Evolutionary conservation across 1,140 invertebrate genomes (phyloP).

Genomic region (Capitella teleta): DNA sequence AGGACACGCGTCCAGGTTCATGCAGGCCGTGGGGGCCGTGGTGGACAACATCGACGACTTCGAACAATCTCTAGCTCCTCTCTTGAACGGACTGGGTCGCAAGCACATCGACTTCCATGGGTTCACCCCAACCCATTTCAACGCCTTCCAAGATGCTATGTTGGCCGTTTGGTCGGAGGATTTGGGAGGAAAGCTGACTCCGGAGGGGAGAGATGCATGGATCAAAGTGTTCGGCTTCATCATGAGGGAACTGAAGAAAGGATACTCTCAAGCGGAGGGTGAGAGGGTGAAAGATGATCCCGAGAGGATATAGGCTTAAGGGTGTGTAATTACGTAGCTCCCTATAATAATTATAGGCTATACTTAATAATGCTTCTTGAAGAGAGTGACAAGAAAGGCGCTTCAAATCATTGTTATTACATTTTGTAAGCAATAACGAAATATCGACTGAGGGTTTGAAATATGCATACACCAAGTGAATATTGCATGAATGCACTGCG

Average conservation of each 20-base stretch:
- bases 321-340: too few relatives aligned
- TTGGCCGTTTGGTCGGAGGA: neutral
- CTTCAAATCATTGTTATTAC: too few relatives aligned
- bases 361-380: too few relatives aligned
- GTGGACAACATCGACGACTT: constrained; percentile 23
- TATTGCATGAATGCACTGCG: too few relatives aligned
- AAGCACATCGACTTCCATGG: constrained; percentile 20
- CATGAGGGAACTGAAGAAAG: neutral
- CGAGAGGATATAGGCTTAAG: too few relatives aligned
- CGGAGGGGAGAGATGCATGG: neutral
- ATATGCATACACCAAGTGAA: too few relatives aligned
- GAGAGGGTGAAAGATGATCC: too few relatives aligned
- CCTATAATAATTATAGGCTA: too few relatives aligned
- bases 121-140: constrained; percentile 17
- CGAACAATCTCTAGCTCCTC: constrained; percentile 13
- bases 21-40: constrained; percentile 20
- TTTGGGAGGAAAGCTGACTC: neutral
- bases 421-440: too few relatives aligned
- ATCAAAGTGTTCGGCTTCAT: neutral
- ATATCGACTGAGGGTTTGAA: too few relatives aligned
- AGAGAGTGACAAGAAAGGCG: too few relatives aligned
- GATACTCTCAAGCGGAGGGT: too few relatives aligned
- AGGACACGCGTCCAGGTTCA: constrained; percentile 25
- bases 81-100: constrained; percentile 17
- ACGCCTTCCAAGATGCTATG: neutral